Evolutionary conservation across 2,113 vertebrate genomes (phyloP).

Genomic region (Tor tambroides): DNA sequence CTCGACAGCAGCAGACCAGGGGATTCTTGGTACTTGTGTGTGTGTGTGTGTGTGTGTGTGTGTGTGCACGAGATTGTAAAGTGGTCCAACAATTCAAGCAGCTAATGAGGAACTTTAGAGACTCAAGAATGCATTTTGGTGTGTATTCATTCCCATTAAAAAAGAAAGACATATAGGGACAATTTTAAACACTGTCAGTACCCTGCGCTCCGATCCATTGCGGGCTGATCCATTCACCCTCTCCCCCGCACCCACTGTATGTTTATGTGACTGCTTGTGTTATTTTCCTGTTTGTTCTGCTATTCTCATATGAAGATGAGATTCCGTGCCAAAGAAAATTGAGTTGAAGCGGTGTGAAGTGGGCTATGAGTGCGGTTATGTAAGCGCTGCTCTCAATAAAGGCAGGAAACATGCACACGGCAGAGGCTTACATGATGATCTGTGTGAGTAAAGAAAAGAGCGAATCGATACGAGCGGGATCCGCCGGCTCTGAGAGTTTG

Average conservation of each 20-base stretch:
- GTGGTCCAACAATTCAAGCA: slow-evolving; percentile 56
- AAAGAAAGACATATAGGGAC: background rate
- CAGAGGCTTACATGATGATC: slow-evolving; percentile 50
- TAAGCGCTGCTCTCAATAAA: slow-evolving; percentile 66
- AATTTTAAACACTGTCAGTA: background rate
- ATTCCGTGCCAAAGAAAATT: slow-evolving; percentile 42
- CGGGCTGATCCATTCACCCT: background rate
- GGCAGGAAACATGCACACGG: slow-evolving; percentile 42
- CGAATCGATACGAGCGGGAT: slow-evolving; percentile 35
- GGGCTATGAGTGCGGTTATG: slow-evolving; percentile 68
- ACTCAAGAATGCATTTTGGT: slow-evolving; percentile 54
- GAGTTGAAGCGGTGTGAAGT: slow-evolving; percentile 55
- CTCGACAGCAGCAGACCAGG: slow-evolving; percentile 55
- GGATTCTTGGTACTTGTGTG: slow-evolving; percentile 49
- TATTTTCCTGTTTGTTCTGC: slow-evolving; percentile 23
- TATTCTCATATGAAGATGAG: slow-evolving; percentile 31
- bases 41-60: slow-evolving; percentile 23
- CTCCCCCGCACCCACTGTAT: slow-evolving; percentile 11
- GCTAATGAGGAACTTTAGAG: slow-evolving; percentile 57
- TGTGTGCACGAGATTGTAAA: slow-evolving; percentile 43
- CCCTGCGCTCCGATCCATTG: background rate
- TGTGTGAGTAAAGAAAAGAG: slow-evolving; percentile 58
- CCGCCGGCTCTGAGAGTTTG: slow-evolving; percentile 43
- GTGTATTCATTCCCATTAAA: slow-evolving; percentile 64
- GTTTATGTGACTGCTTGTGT: slow-evolving; percentile 28